phyloP scores from a whole-genome alignment of 2,797 vertebrate genomes.

The Lindbergichthys nudifrons region DNA sequence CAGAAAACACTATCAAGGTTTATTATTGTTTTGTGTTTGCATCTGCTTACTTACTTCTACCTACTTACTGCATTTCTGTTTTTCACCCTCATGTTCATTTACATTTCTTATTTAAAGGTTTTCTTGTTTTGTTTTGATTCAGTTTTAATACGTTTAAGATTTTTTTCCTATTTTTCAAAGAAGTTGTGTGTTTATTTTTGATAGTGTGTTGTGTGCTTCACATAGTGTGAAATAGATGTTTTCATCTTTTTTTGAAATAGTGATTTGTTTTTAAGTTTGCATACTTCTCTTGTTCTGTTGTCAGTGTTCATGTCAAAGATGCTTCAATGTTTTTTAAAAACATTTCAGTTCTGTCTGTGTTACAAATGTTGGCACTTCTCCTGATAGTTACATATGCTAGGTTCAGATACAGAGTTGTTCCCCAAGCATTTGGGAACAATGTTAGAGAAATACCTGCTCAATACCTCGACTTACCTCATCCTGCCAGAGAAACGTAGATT shows the following conservation, averaged over 20 bases:
- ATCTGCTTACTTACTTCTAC: constrained; percentile 37
- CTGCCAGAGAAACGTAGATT: constrained; percentile 69
- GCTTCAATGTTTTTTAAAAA: constrained; percentile 55
- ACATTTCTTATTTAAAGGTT: constrained; percentile 79
- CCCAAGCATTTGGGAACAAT: constrained; percentile 54
- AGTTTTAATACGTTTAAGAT: constrained; percentile 65
- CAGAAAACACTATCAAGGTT: constrained; percentile 46
- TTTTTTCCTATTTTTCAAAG: constrained; percentile 72
- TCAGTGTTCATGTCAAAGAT: constrained; percentile 62
- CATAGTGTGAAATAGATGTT: constrained; percentile 62
- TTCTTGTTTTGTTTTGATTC: constrained; percentile 44
- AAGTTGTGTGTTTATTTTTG: constrained; percentile 81
- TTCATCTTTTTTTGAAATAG: constrained; percentile 40
- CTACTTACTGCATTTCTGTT: constrained; percentile 57
- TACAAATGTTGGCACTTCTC: constrained; percentile 57
- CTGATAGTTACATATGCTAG: constrained; percentile 45
- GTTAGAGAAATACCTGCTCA: constrained; percentile 58
- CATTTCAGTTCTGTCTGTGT: constrained; percentile 60
- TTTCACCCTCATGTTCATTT: constrained; percentile 60
- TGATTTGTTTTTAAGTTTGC: constrained; percentile 62
- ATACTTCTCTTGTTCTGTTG: constrained; percentile 53
- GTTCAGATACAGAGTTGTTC: constrained; percentile 64
- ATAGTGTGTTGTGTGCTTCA: constrained; percentile 74
- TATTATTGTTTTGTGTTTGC: constrained; percentile 54
- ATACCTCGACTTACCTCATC: constrained; percentile 79